These are phyloP conservation scores for Rissa tridactyla DNA, from an alignment of 2,113 vertebrate species.

Conservation along the genomic window DNA sequence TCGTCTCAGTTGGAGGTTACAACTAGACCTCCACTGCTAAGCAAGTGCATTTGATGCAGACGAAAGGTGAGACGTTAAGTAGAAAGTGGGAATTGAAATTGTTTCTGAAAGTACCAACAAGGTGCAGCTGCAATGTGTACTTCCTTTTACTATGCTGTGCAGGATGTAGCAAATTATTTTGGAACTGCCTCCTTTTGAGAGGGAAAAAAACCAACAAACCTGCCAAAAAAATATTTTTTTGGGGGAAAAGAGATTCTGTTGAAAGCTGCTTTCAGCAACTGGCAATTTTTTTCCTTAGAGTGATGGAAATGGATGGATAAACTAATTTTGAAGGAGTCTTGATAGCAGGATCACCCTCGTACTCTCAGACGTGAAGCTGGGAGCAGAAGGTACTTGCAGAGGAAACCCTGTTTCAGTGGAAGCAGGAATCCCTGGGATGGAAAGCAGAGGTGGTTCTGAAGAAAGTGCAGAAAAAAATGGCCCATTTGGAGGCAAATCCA, in stretches of 20 bases:
- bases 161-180: conserved; percentile 59
- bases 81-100: conserved; percentile 81
- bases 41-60: conserved; percentile 22
- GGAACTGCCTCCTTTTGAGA: conserved; percentile 43
- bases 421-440: neutral
- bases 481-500: neutral
- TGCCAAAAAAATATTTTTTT: neutral
- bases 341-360: neutral
- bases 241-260: neutral
- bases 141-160: conserved; percentile 61
- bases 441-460: neutral
- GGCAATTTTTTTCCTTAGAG: neutral
- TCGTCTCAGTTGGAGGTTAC: neutral
- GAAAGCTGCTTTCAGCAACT: neutral
- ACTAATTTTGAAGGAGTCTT: neutral
- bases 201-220: neutral
- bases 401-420: neutral
- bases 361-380: neutral
- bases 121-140: conserved; percentile 68
- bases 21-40: conserved; percentile 13
- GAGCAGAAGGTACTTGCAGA: neutral
- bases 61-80: conserved; percentile 71
- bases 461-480: accelerated
- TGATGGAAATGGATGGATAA: neutral
- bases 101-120: conserved; percentile 61